Evolutionary conservation across 2,113 vertebrate genomes (phyloP), one percentile per base, ranked within the genome.

Genomic region (Phrynocephalus versicolor): DNA sequence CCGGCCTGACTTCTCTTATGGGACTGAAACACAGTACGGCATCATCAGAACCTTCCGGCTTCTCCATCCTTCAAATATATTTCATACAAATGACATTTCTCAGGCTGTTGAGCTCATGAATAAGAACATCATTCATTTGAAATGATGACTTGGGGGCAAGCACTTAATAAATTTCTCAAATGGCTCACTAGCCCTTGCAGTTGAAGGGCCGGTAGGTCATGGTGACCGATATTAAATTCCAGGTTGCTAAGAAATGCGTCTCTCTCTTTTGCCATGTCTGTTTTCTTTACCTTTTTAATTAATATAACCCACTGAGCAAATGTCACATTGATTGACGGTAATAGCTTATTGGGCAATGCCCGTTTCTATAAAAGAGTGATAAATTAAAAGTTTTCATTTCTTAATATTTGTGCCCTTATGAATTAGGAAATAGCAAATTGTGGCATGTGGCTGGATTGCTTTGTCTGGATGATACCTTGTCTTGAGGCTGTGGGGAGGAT

Each of bases 71-170:
- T 90, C 85, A 89, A 88, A 88, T 91, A 92, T 89, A 92, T 90
- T 89, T 94, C 92, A 93, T 90, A 89, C 39, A 64, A 39, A 86
- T 92, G 93, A 93, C 89, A 92, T 93, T 92, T 92, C 94, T 89
- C 90, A 79, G 79, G 82, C 10, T 90, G 88, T 92, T 94, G 89
- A 85, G 86, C 41, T 90, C 90, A 86, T 77, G 92, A 90, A 82
- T 89, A 93, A 89, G 89, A 86, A 92, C 91, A 67, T 90, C 4
- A 81, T 88, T 92, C 60, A 81, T 83, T 83, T 90, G 90, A 90
- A 86, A 90, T 83, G 64, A 82, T 65, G 76, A 21, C 70, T 71
- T 85, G 33, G 35, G 25, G 37, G 23, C 58, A 39, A 39, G 77
- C 77, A 16, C 60, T 79, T 62, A 60, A 79, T 74, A 51, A n/a